Base-by-base conservation (phyloP, 2,113 vertebrate species). In the Gobius niger region DNA sequence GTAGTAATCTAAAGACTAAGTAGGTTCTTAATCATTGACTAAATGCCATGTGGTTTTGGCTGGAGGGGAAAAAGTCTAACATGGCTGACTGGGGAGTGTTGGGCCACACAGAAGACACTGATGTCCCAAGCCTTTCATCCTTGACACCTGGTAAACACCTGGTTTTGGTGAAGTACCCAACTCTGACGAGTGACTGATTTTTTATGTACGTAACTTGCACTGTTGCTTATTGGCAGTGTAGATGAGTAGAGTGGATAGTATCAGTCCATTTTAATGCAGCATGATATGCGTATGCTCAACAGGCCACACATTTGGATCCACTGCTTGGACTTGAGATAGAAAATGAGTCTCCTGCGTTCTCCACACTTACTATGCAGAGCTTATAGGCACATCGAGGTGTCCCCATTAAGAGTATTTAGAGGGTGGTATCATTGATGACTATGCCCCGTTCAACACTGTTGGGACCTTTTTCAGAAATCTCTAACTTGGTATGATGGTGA, bases 291-390 rank as follows among this genome's bases (percentile, higher is more conserved):
- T 67, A 52, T 49, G 44, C 73, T 65, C 74, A 34, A 67, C 73
- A 44, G 80, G 82, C 83, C 80, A 67, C 73, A 77, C 68, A 63
- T 74, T 82, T 83, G 83, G 75, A 72, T 77, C 72, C 72, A 57
- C 74, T 61, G 59, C 87, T 88, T 83, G 80, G 85, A 24, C 78
- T 70, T 73, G 64, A 53, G 42, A 59, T 41, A 50, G 70, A 68
- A 69, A 77, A 1, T 18, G 59, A 63, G 50, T 24, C 11, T 19
- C 52, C 46, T 56, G 61, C 24, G 24, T 47, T 82, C 62, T 82
- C 76, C 69, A 75, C 84, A 69, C 66, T 52, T 73, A 80, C 82
- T 89, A 87, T 90, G 89, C 88, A 89, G 80, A 84, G 76, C 68
- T 68, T 66, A 62, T 68, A 24, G 76, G 70, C 73, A 67, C 66